Evolutionary conservation across 2,888 invertebrate genomes (phyloP), one percentile per base, ranked within the genome.

Genomic region (Drosophila ustulata): DNA sequence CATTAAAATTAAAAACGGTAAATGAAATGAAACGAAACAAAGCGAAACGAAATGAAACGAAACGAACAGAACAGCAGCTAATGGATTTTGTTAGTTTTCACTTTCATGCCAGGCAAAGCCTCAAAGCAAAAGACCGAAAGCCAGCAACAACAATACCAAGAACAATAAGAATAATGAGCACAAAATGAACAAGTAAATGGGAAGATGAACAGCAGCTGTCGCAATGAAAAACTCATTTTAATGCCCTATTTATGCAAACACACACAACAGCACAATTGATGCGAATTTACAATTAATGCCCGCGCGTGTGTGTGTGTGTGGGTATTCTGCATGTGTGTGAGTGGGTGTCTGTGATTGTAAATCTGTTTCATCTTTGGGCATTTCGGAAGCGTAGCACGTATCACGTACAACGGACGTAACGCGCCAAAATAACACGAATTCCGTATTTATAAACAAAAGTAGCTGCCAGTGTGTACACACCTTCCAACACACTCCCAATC

Each of bases 141-240:
- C 4, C 28, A 72, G 65, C 11, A 61, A 39, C 28, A 72, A 66
- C 11, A 61, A 39, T 9, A 43, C 49, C 3, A 53, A n/a, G 5
- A 32, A 32, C 41, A 53, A 8, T 25, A 59, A 73, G 0, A 30
- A 30, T 30, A 30, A 50, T 7, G 56, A 41, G 47, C 49, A 56
- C 51, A 66, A 77, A 52, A 53, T 25, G 37, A 66, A 63, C 23
- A 53, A 58, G 37, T 11, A 51, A 45, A 45, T 50, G 26, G 34
- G 51, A 51, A 46, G 56, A 71, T 70, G 37, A 58, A 59, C 41
- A 64, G 63, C 88, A 67, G 86, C 79, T 79, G 82, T 72, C 70
- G 89, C 75, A 89, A 83, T 83, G 78, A 89, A 83, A 84, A 79
- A 69, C 71, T 69, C 61, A 82, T 82, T 83, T 89, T 72, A 82